phyloP scores from a whole-genome alignment of 2,797 vertebrate genomes.

The Synaphobranchus kaupii region DNA sequence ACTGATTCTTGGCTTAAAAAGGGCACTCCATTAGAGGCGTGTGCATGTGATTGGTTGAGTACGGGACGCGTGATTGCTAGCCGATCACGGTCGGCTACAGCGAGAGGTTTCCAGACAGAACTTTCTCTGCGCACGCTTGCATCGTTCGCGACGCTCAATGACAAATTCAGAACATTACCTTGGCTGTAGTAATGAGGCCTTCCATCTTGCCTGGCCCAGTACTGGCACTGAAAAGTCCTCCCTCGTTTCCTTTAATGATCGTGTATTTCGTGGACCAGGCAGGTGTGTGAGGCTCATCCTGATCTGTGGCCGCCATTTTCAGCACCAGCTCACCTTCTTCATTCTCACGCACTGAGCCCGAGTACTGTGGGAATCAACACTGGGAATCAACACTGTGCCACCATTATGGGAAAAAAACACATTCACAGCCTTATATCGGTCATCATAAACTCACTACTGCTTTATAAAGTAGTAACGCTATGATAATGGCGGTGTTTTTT shows the following conservation, averaged over 20 bases:
- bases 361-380: slow-evolving; percentile 66
- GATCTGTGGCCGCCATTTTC: slow-evolving; percentile 72
- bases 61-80: too few relatives aligned
- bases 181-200: slow-evolving; percentile 76
- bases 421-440: neutral
- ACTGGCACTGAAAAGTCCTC: slow-evolving; percentile 65
- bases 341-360: slow-evolving; percentile 72
- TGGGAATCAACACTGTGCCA: neutral
- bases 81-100: too few relatives aligned
- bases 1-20: too few relatives aligned
- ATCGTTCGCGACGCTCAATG: too few relatives aligned
- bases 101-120: too few relatives aligned
- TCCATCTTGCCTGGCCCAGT: slow-evolving; percentile 75
- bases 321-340: slow-evolving; percentile 56
- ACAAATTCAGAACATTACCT: slow-evolving; percentile 63
- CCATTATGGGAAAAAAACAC: neutral
- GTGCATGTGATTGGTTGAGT: too few relatives aligned
- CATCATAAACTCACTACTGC: neutral
- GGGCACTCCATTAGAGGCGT: too few relatives aligned
- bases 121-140: too few relatives aligned
- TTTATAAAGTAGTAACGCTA: neutral
- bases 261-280: slow-evolving; percentile 80
- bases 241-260: slow-evolving; percentile 73
- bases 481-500: too few relatives aligned
- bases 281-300: slow-evolving; percentile 65